Conservation (phyloP, 92 coral and sea anemone genomes). For the Epizoanthus rinbou region DNA sequence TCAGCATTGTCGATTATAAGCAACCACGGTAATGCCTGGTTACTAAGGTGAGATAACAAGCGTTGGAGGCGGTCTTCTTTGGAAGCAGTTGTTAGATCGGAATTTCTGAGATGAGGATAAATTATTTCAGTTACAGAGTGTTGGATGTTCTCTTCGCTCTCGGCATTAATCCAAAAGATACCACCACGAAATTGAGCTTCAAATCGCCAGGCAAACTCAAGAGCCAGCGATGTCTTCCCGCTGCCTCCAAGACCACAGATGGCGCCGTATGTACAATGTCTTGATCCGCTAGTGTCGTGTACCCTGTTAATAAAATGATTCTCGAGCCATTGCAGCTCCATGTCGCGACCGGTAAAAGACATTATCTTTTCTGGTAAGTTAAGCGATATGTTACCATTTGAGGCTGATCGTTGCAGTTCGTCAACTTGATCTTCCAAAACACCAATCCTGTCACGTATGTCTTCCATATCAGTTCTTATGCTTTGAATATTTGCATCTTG, state of each 20-base stretch:
- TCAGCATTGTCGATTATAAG: constrained; percentile 33
- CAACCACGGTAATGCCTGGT: constrained; percentile 3
- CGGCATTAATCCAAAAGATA: constrained; percentile 27
- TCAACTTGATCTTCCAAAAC: not conserved
- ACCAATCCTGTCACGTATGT: not conserved
- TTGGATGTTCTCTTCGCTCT: constrained; percentile 3
- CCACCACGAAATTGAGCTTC: constrained; percentile 13
- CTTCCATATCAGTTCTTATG: not conserved
- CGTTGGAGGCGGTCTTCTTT: not conserved
- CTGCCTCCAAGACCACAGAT: constrained; percentile 11
- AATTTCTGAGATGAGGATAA: not conserved
- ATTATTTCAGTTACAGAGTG: not conserved
- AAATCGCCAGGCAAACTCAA: not conserved
- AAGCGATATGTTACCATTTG: not conserved
- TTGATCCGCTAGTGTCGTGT: not conserved
- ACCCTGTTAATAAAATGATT: not conserved
- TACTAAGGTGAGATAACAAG: not conserved
- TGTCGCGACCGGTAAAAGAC: constrained; percentile 4
- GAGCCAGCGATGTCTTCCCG: constrained; percentile 17
- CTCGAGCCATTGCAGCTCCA: not conserved
- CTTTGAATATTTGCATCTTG: not conserved
- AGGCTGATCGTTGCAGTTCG: not conserved
- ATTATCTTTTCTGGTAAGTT: not conserved
- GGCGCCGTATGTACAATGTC: not conserved
- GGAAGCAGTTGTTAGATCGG: not conserved